Conservation (phyloP, 2,797 vertebrate species). For the Clarias pachynema region DNA sequence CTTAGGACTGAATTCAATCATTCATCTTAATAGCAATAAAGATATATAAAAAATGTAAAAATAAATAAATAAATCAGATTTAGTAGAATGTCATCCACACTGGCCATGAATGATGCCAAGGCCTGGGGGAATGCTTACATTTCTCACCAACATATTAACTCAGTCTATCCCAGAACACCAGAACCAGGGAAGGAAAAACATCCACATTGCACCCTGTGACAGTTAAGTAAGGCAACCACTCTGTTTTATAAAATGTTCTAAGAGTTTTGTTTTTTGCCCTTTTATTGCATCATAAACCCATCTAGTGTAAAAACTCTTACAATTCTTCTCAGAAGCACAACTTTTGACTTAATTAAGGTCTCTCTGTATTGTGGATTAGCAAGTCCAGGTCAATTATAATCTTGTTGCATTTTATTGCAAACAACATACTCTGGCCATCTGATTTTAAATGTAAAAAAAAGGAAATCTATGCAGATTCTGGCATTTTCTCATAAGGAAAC, state of each 20-base stretch:
- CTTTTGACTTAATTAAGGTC: slow-evolving; percentile 7
- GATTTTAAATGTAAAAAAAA: background rate
- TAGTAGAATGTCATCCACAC: background rate
- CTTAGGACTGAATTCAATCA: background rate
- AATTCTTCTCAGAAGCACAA: background rate
- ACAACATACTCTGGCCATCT: background rate
- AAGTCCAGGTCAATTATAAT: background rate
- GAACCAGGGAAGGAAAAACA: background rate
- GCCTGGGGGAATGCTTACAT: background rate
- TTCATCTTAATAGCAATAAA: background rate
- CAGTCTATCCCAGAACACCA: background rate
- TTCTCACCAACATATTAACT: background rate
- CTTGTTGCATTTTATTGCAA: background rate
- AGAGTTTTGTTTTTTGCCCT: background rate
- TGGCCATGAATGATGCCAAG: background rate
- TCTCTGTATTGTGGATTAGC: slow-evolving; percentile 7
- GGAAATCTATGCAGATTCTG: slow-evolving; percentile 4
- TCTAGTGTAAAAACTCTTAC: background rate
- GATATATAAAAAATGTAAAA: background rate
- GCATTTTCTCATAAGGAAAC: background rate
- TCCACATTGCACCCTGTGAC: background rate
- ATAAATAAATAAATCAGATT: background rate
- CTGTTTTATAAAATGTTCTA: background rate
- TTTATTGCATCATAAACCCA: background rate
- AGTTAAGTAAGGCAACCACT: background rate